A percentile compares a stretch with the other conserved stretches of the same genome.
phyloP scores from a whole-genome alignment of 2,113 vertebrate genomes.

The Lates calcarifer region DNA sequence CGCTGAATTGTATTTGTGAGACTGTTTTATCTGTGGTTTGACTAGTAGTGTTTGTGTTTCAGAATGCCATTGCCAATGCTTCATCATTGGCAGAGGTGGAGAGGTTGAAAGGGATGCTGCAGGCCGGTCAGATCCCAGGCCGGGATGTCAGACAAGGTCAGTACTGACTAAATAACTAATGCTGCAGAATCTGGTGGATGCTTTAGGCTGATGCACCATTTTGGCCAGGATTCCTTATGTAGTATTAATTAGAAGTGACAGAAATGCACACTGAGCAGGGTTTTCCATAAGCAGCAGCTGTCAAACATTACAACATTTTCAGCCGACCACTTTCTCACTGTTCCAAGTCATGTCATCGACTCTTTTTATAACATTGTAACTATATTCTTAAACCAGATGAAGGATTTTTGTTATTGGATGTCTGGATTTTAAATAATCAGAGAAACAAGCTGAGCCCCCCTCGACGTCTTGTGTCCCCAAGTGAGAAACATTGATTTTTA shows the following conservation, averaged over 20 bases:
- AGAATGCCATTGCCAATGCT: conserved; percentile 95
- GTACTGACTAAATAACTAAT: background rate
- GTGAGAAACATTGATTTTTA: too few relatives aligned
- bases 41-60: background rate
- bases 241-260: background rate
- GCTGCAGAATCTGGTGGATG: too few relatives aligned
- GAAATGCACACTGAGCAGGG: background rate
- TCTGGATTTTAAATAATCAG: too few relatives aligned
- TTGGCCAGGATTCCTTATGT: background rate
- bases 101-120: conserved; percentile 92
- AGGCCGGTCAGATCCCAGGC: conserved; percentile 96
- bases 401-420: too few relatives aligned
- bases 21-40: background rate
- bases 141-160: conserved; percentile 90
- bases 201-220: background rate
- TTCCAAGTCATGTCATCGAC: too few relatives aligned
- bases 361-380: too few relatives aligned
- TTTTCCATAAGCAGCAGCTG: too few relatives aligned
- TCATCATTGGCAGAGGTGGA: conserved; percentile 96
- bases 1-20: background rate
- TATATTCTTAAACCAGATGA: too few relatives aligned
- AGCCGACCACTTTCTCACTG: too few relatives aligned
- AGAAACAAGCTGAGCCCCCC: too few relatives aligned
- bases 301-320: too few relatives aligned
- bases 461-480: too few relatives aligned